Conservation (phyloP, 1,140 invertebrate genomes). For the Gyrodactylus bullatarudis region DNA sequence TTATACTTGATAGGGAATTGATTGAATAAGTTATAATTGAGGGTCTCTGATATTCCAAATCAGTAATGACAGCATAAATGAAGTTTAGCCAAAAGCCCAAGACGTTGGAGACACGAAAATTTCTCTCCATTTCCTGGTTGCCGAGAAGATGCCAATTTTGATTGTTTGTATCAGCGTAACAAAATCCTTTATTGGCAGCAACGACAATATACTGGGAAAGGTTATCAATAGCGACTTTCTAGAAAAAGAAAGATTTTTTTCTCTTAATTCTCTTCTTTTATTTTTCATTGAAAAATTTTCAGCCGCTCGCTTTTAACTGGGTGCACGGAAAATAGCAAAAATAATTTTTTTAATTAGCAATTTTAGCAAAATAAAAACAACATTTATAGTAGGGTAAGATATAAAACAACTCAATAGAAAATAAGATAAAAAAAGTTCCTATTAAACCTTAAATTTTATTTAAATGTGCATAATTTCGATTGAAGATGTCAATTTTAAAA, state of each 20-base stretch:
- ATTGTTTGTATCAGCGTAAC: background rate
- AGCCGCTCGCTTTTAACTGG: too few relatives aligned
- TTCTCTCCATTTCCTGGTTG: background rate
- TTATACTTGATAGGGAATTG: background rate
- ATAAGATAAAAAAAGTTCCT: too few relatives aligned
- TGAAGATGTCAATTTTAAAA: too few relatives aligned
- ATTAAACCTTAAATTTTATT: too few relatives aligned
- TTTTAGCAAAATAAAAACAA: too few relatives aligned
- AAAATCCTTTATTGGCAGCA: background rate
- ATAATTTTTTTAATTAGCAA: too few relatives aligned
- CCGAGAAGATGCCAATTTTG: background rate
- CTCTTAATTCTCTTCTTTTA: too few relatives aligned
- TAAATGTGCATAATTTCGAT: too few relatives aligned
- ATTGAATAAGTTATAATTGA: background rate
- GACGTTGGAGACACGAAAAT: background rate
- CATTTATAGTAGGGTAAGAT: too few relatives aligned
- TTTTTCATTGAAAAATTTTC: too few relatives aligned
- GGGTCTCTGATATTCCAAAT: background rate
- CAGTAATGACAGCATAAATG: background rate
- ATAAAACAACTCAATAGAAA: too few relatives aligned
- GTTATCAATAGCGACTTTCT: background rate
- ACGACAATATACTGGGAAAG: background rate
- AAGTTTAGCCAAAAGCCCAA: background rate
- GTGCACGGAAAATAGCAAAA: too few relatives aligned
- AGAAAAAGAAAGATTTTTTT: background rate